Evolutionary conservation across 2,797 vertebrate species (phyloP), one percentile per base, ranked within the genome.

Genomic region (Avahi laniger): DNA sequence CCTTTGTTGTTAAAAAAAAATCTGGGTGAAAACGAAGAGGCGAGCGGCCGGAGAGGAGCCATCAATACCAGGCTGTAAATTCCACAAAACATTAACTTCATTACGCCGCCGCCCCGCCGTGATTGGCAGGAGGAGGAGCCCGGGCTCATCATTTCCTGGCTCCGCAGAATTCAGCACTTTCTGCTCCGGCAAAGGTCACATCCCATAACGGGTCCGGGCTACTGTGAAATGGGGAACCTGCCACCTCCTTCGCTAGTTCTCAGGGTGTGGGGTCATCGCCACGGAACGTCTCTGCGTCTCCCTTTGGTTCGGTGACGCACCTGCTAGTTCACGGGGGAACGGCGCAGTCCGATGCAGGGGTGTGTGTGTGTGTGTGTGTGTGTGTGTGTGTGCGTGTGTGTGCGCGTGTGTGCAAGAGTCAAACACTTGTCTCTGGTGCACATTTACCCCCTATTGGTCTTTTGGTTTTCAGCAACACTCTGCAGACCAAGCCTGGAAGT

Each of bases 21-120:
- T 69, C 35, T 24, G 35, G 98, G 97, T 70, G 93, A 98, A 98
- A 99, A 98, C 96, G 97, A 98, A 89, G 98, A 97, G 94, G 96
- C 97, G 97, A 98, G 97, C 97, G 26, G 97, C 94, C 97, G 89
- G 97, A 97, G 98, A 97, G 98, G 98, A 98, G 98, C 97, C 97
- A 95, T 99, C 98, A 98, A 98, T 98, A 98, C 98, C 98, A 98
- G 98, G 99, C 97, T 98, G 98, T 99, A 99, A 99, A 99, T 99
- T 98, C 98, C 98, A 98, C 98, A 98, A 99, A 99, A 99, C 99
- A 99, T 99, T 99, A 98, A 99, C 99, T 99, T 99, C 98, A 99
- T 99, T 99, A 99, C 98, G 98, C 98, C 98, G 98, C 98, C 98
- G 99, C 99, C 99, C 98, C 96, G 97, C 95, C 94, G 93, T 98